Evolutionary conservation across 2,797 vertebrate species (phyloP), one percentile per base, ranked within the genome.

Genomic region (Intellagama lesueurii): DNA sequence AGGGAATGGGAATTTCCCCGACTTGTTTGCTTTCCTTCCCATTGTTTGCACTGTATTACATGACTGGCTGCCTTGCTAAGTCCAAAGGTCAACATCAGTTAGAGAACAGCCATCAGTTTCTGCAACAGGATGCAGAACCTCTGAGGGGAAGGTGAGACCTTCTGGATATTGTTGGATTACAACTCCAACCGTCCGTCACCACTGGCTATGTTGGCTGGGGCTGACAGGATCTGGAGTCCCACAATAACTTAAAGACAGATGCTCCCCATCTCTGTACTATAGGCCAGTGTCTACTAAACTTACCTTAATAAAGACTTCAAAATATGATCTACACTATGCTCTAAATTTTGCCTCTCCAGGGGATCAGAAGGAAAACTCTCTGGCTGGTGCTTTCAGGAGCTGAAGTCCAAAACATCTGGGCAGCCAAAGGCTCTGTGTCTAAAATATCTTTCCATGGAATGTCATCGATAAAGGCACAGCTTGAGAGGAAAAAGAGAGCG

Each of bases 61-160:
- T 30, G 35, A 80, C 49, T 32, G 66, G 8, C 68, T 47, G 68
- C 8, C n/a, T 89, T 17, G 28, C 52, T 12, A 85, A 72, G 83
- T 64, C 75, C 83, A 89, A 64, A 89, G 40, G 76, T 64, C 70
- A 32, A 72, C 66, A 89, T n/a, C 16, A 64, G 32, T 84, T 73
- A 79, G 68, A 70, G 88, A 84, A 49, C 47, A 85, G n/a, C 30
- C 17, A 17, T 19, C 19, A 73, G 76, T 22, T 47, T 77, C 76
- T 26, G 40, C 40, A 3, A 28, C 9, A 47, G 75, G 35, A 26
- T 64, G 60, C 16, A 64, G 60, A 64, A 22, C 60, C 60, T 64
- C 60, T 22, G 11, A 4, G 2, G 3, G 5, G 40, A 77, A 26
- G 4, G 1, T 28, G 5, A 6, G 16, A 35, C 73, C 72, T 4